A percentile compares a stretch with the other conserved stretches of the same genome.
Conservation (phyloP, 2,797 vertebrate genomes). For the Pantherophis alleghaniensis region DNA sequence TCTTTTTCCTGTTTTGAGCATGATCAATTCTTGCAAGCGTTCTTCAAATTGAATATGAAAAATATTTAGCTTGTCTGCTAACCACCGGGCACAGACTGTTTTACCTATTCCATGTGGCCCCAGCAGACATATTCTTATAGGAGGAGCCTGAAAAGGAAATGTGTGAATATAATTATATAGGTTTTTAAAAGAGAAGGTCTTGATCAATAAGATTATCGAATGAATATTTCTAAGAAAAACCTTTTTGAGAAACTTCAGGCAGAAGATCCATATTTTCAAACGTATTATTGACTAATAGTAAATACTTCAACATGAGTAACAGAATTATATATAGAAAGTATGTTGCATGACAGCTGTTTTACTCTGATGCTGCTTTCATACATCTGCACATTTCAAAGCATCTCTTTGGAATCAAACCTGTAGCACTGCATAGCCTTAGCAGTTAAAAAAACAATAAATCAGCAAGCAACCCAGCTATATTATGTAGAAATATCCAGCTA, state of each 20-base stretch:
- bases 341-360: not conserved
- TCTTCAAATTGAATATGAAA: conserved; percentile 95
- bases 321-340: not conserved
- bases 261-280: not conserved
- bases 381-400: not conserved
- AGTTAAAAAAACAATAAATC: not conserved
- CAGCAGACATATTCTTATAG: conserved; percentile 82
- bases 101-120: conserved; percentile 87
- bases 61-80: conserved; percentile 84
- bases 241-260: conserved; percentile 17
- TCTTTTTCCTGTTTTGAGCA: conserved; percentile 80
- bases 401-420: not conserved
- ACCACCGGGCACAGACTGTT: conserved; percentile 77
- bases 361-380: not conserved
- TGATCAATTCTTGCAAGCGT: conserved; percentile 84
- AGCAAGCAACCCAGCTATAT: not conserved
- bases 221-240: not conserved
- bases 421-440: not conserved
- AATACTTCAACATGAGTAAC: conserved; percentile 1
- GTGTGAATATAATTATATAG: conserved; percentile 19
- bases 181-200: not conserved
- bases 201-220: not conserved
- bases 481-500: not conserved
- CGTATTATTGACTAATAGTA: not conserved
- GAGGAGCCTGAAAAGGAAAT: conserved; percentile 78